A percentile compares a stretch with the other conserved stretches of the same genome.
Conservation (phyloP, 2,888 invertebrate genomes). For the Biston stratarius region DNA sequence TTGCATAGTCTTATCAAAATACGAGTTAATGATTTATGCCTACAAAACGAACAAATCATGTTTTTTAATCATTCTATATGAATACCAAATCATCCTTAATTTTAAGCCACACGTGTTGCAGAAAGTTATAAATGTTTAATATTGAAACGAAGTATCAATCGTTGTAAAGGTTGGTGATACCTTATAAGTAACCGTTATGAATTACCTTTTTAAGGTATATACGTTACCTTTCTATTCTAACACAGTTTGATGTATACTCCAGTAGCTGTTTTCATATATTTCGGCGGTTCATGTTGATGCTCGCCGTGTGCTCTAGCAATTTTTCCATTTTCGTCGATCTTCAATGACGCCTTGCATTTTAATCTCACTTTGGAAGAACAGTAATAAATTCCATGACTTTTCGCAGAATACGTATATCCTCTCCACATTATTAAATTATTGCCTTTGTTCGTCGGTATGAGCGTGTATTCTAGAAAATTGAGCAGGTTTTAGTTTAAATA, state of each 20-base stretch:
- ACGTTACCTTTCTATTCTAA: no score
- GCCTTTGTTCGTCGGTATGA: neutral
- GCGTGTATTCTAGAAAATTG: neutral
- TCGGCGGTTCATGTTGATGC: constrained; percentile 22
- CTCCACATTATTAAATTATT: constrained; percentile 1
- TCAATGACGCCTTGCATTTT: constrained; percentile 8
- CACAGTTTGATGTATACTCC: constrained; percentile 17
- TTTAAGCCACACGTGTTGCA: no score
- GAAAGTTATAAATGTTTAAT: no score
- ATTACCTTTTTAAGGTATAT: no score
- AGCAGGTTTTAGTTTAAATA: neutral
- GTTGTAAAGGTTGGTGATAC: no score
- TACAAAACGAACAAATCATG: no score
- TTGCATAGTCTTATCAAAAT: no score
- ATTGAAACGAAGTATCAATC: no score
- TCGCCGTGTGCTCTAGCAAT: constrained; percentile 8
- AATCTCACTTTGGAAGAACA: neutral
- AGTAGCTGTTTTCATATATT: neutral
- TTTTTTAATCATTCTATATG: no score
- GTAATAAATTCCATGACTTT: constrained; percentile 7
- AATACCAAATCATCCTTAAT: no score
- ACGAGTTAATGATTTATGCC: no score
- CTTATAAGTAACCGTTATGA: no score
- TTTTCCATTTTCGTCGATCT: constrained; percentile 11
- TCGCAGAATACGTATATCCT: neutral